These are phyloP conservation scores for Triplophysa siluroides DNA, from an alignment of 2,113 vertebrate species.

Conservation along the genomic window DNA sequence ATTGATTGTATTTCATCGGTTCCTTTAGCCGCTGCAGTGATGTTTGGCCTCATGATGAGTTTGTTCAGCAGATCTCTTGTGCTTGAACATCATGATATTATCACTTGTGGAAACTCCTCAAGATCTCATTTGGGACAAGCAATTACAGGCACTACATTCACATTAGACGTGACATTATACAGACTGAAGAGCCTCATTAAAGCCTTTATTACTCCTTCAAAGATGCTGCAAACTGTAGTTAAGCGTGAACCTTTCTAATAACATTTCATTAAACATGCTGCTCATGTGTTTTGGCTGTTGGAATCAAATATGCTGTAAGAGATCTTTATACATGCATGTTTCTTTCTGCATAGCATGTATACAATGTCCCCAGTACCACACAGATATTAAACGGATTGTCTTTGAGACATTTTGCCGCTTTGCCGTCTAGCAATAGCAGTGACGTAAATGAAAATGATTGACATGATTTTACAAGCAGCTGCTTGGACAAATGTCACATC, in stretches of 20 bases:
- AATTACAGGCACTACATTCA: conserved; percentile 5
- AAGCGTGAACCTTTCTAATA: not conserved
- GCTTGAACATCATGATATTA: not conserved
- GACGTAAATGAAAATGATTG: too few relatives aligned
- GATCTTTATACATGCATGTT: not conserved
- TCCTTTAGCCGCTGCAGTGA: too few relatives aligned
- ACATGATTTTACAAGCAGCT: too few relatives aligned
- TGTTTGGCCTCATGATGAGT: not conserved
- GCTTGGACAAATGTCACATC: too few relatives aligned
- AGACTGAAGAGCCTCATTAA: conserved; percentile 23
- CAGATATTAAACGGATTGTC: too few relatives aligned
- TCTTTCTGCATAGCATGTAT: too few relatives aligned
- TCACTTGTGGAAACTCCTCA: not conserved
- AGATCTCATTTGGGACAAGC: conserved; percentile 17
- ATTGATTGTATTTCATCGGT: too few relatives aligned
- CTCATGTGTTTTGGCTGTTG: not conserved
- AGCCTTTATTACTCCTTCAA: conserved; percentile 14
- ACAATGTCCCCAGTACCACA: too few relatives aligned
- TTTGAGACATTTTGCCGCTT: too few relatives aligned
- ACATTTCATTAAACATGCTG: not conserved
- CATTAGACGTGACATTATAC: conserved; percentile 13
- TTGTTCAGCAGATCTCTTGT: not conserved
- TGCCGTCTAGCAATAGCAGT: too few relatives aligned
- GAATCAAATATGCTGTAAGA: not conserved
- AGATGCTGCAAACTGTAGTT: not conserved